Evolutionary conservation across 53 echinoderm and acorn worm species (phyloP).

Genomic region (Holothuria scabra): DNA sequence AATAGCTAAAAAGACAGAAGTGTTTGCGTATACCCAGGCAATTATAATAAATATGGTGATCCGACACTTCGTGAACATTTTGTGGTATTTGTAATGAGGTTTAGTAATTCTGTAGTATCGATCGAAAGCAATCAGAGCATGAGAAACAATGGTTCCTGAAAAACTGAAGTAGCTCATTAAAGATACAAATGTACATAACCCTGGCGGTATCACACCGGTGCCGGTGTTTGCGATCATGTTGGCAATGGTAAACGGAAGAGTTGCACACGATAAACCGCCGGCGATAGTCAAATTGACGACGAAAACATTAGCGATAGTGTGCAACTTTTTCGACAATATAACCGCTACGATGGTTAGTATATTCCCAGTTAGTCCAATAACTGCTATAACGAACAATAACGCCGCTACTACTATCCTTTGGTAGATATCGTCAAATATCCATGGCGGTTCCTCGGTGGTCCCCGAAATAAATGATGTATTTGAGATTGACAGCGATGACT

Average conservation of each 20-base stretch:
- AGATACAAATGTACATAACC: not conserved
- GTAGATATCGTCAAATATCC: conserved; percentile 42
- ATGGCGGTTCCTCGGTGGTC: not conserved
- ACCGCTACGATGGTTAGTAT: conserved; percentile 54
- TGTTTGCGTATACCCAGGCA: conserved; percentile 45
- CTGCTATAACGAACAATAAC: conserved; percentile 38
- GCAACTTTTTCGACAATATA: conserved; percentile 55
- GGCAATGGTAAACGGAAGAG: conserved; percentile 51
- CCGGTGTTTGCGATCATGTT: conserved; percentile 37
- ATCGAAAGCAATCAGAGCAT: conserved; percentile 60
- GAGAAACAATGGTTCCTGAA: conserved; percentile 44
- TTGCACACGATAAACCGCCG: conserved; percentile 48
- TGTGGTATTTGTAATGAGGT: conserved; percentile 50
- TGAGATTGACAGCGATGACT: no score
- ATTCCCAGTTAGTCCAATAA: conserved; percentile 62
- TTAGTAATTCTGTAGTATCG: conserved; percentile 48
- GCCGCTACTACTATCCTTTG: conserved; percentile 51
- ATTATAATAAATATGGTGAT: conserved; percentile 35
- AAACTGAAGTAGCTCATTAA: conserved; percentile 32
- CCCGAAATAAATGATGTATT: not conserved
- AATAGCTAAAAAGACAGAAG: conserved; percentile 10
- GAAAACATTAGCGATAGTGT: conserved; percentile 62
- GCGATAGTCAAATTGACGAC: conserved; percentile 61
- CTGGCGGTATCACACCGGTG: not conserved
- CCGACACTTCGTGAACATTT: conserved; percentile 44